Conservation (phyloP, 2,113 vertebrate species). For the Elanus axillaris region DNA sequence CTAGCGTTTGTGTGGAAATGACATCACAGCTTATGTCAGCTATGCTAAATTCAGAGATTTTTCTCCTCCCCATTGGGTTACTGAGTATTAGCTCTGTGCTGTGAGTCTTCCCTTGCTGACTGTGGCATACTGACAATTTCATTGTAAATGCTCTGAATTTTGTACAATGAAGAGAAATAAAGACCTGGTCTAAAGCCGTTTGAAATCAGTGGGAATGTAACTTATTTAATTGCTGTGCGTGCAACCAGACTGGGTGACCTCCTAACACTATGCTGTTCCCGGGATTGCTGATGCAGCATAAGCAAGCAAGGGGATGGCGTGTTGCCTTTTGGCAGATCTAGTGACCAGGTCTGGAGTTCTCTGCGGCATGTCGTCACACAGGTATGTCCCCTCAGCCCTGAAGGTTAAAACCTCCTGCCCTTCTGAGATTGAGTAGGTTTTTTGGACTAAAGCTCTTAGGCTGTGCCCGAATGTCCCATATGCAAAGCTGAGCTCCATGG, state of each 20-base stretch:
- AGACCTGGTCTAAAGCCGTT: background rate
- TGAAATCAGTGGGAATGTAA: background rate
- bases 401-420: background rate
- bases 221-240: fast-evolving
- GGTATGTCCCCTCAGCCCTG: background rate
- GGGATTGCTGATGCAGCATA: fast-evolving
- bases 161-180: background rate
- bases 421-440: background rate
- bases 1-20: constrained; percentile 24
- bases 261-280: fast-evolving
- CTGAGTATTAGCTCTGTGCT: background rate
- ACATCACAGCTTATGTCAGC: constrained; percentile 37
- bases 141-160: background rate
- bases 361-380: fast-evolving
- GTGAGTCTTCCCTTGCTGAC: background rate
- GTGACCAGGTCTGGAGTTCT: background rate
- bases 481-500: background rate
- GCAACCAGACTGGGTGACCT: background rate
- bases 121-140: background rate
- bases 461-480: background rate
- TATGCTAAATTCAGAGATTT: constrained; percentile 1
- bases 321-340: background rate
- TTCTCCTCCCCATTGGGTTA: background rate
- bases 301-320: fast-evolving
- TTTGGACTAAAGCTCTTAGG: background rate